A percentile compares a stretch with the other conserved stretches of the same genome.
These are phyloP conservation scores for Luidia sarsii DNA, from an alignment of 53 echinoderm and acorn worm genomes.

Conservation along the genomic window DNA sequence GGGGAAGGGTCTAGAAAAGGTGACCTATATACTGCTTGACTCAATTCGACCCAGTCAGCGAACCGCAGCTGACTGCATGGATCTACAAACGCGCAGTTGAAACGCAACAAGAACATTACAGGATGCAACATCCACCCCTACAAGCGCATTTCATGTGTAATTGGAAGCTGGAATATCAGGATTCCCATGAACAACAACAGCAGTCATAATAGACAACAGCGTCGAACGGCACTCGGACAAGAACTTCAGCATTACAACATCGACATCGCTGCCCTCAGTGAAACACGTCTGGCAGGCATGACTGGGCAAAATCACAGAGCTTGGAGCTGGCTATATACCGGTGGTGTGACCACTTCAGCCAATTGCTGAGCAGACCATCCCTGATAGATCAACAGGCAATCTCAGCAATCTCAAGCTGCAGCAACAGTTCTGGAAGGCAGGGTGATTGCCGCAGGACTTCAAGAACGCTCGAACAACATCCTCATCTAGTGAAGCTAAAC, in stretches of 20 bases:
- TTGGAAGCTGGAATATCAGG: conserved; percentile 23
- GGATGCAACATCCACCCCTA: neutral
- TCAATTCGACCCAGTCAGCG: conserved; percentile 11
- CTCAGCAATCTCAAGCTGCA: neutral
- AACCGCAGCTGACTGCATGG: conserved; percentile 37
- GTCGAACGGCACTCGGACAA: neutral
- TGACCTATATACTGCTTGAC: conserved; percentile 25
- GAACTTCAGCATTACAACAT: neutral
- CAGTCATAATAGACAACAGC: conserved; percentile 4
- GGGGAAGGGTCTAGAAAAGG: conserved; percentile 27
- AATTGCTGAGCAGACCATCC: conserved; percentile 4
- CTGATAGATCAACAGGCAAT: too few relatives aligned
- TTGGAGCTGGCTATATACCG: conserved; percentile 12
- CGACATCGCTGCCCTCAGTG: neutral
- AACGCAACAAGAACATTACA: neutral
- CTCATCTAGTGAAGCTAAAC: too few relatives aligned
- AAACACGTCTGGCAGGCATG: conserved; percentile 12
- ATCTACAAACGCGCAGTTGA: conserved; percentile 16
- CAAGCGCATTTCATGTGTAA: conserved; percentile 1
- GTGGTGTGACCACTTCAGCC: conserved; percentile 7
- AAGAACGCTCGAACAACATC: conserved; percentile 26
- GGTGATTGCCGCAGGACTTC: conserved; percentile 3
- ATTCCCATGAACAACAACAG: neutral
- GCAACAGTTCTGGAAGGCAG: conserved; percentile 19
- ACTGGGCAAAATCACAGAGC: conserved; percentile 9